Percentiles rank a stretch among this genome's conserved stretches.
Evolutionary conservation across 2,888 invertebrate species (phyloP).

Genomic region (Cataglyphis albicans): DNA sequence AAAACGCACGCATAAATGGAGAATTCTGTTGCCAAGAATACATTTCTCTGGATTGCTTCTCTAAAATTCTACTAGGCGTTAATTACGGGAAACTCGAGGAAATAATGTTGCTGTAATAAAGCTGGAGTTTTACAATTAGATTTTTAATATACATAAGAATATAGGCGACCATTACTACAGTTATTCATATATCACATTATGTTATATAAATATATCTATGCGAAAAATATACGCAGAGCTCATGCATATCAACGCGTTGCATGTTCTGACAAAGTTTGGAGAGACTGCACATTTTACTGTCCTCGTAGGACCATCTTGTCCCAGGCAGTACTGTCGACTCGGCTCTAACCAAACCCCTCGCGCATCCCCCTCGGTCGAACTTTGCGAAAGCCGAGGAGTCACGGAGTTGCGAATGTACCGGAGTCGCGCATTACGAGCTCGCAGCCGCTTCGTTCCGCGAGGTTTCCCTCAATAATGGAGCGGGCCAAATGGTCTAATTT

Average conservation of each 20-base stretch:
- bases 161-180: neutral
- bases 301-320: constrained; percentile 42
- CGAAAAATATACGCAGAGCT: constrained; percentile 2
- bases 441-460: constrained; percentile 70
- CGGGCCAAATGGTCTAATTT: constrained; percentile 80
- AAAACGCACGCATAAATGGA: constrained; percentile 4
- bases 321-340: constrained; percentile 30
- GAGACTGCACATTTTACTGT: constrained; percentile 36
- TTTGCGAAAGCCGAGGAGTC: constrained; percentile 72
- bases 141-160: neutral
- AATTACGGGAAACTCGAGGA: neutral
- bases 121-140: neutral
- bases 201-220: neutral
- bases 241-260: neutral
- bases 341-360: constrained; percentile 10
- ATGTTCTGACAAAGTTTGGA: constrained; percentile 19
- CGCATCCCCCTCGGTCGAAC: constrained; percentile 54
- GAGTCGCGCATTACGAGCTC: constrained; percentile 70
- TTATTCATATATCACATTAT: neutral
- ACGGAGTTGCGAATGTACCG: constrained; percentile 73
- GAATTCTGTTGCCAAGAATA: neutral
- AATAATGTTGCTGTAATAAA: neutral
- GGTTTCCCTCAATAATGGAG: constrained; percentile 79
- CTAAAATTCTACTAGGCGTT: neutral
- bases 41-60: neutral